phyloP scores from a whole-genome alignment of 2,113 vertebrate species.

The Pelusios castaneus region DNA sequence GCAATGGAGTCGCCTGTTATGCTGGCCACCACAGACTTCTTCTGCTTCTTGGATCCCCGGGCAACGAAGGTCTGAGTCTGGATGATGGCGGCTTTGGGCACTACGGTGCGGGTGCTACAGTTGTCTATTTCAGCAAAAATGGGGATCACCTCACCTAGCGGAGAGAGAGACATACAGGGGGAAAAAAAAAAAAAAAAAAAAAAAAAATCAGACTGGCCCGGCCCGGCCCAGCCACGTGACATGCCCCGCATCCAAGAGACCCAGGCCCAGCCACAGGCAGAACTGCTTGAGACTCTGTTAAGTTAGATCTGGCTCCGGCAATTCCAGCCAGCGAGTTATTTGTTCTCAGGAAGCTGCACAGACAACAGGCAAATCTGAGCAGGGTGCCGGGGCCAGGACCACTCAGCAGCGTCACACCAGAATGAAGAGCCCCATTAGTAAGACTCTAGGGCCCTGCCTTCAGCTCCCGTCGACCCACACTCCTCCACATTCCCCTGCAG shows the following conservation, averaged over 20 bases:
- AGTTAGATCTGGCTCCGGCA: not conserved
- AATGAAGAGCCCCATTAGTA: not conserved
- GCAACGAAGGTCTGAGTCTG: conserved; percentile 96
- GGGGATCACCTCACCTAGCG: conserved; percentile 91
- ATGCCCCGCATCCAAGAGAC: not conserved
- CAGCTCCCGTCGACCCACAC: not conserved
- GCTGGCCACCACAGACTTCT: conserved; percentile 88
- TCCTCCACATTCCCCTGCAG: not conserved
- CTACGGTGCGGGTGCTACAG: conserved; percentile 83
- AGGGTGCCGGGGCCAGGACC: not conserved
- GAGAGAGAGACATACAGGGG: accelerated
- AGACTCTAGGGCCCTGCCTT: not conserved
- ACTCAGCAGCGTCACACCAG: not conserved
- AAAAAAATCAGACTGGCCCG: not conserved
- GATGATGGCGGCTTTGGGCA: conserved; percentile 90
- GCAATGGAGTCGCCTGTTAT: conserved; percentile 84
- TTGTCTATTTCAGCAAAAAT: conserved; percentile 96
- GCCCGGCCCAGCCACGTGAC: not conserved
- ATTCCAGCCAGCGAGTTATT: not conserved
- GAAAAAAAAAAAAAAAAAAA: too few species aligned
- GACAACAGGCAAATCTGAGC: not conserved
- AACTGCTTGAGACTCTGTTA: not conserved
- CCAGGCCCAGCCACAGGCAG: not conserved
- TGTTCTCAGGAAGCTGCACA: accelerated
- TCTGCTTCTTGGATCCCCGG: conserved; percentile 92